These are phyloP conservation scores for Microtus montanus DNA, from an alignment of 2,113 vertebrate species.

Conservation along the genomic window DNA sequence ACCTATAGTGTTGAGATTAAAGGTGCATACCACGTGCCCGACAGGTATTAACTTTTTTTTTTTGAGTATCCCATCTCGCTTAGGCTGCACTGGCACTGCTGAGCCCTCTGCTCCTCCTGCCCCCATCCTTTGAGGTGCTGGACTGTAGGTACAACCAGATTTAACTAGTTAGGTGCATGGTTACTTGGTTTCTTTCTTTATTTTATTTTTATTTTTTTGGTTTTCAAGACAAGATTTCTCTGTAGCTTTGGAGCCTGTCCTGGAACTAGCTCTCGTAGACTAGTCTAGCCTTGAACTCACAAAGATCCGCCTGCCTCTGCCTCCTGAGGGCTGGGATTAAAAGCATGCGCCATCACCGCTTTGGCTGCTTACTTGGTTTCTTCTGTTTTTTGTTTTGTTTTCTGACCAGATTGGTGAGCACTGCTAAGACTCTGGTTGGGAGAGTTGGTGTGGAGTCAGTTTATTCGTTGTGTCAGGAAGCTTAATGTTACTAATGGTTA, in stretches of 20 bases:
- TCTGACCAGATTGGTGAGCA: not conserved
- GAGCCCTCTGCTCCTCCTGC: not conserved
- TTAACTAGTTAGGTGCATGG: not conserved
- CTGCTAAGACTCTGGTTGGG: not conserved
- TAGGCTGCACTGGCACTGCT: not conserved
- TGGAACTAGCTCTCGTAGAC: too few species aligned
- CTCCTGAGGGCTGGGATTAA: too few species aligned
- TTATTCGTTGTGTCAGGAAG: not conserved
- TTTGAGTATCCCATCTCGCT: not conserved
- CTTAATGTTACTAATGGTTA: not conserved
- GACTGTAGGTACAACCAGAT: not conserved
- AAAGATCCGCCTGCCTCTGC: too few species aligned
- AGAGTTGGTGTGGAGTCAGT: slow-evolving; percentile 5
- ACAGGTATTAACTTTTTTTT: not conserved
- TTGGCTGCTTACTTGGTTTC: not conserved
- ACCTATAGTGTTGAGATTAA: not conserved
- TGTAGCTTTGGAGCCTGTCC: too few species aligned
- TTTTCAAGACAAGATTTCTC: too few species aligned
- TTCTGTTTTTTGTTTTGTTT: not conserved
- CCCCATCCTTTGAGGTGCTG: not conserved
- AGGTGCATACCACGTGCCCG: not conserved
- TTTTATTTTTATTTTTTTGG: not conserved
- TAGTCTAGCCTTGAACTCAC: too few species aligned
- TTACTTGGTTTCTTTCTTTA: not conserved
- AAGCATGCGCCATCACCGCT: accelerated